phyloP scores from a whole-genome alignment of 2,797 vertebrate species.

The Peromyscus nudipes region DNA sequence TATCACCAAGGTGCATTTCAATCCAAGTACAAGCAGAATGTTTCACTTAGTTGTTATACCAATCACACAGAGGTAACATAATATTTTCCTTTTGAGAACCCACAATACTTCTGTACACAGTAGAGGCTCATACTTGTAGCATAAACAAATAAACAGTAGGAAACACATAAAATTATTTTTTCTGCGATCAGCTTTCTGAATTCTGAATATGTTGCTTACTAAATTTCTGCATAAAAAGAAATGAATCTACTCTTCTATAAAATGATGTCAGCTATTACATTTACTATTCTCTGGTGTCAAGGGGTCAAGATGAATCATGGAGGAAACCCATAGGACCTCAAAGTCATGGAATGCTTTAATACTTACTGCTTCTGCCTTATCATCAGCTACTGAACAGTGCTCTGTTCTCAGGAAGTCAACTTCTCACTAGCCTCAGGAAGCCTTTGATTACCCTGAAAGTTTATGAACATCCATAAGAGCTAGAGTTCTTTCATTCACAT shows the following conservation, averaged over 20 bases:
- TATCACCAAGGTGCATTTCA: constrained; percentile 49
- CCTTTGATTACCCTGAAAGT: neutral
- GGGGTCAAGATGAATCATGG: constrained; percentile 14
- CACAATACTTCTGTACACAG: neutral
- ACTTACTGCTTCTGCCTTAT: constrained; percentile 3
- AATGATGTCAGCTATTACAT: constrained; percentile 38
- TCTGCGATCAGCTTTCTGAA: neutral
- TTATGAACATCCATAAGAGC: neutral
- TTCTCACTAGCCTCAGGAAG: neutral
- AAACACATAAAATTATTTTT: neutral
- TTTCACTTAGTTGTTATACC: neutral
- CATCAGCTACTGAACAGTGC: neutral
- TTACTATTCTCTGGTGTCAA: constrained; percentile 19
- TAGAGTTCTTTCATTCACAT: constrained; percentile 3
- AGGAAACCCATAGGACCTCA: neutral
- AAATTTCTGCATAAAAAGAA: neutral
- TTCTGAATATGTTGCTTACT: constrained; percentile 3
- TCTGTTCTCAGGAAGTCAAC: neutral
- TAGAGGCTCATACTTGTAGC: neutral
- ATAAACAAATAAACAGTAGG: neutral
- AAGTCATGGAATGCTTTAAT: neutral
- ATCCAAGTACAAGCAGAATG: neutral
- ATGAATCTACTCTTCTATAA: constrained; percentile 18
- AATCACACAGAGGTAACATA: neutral
- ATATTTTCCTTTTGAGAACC: neutral